Evolutionary conservation across 2,113 vertebrate genomes (phyloP), one percentile per base, ranked within the genome.

Genomic region (Xiphophorus couchianus): DNA sequence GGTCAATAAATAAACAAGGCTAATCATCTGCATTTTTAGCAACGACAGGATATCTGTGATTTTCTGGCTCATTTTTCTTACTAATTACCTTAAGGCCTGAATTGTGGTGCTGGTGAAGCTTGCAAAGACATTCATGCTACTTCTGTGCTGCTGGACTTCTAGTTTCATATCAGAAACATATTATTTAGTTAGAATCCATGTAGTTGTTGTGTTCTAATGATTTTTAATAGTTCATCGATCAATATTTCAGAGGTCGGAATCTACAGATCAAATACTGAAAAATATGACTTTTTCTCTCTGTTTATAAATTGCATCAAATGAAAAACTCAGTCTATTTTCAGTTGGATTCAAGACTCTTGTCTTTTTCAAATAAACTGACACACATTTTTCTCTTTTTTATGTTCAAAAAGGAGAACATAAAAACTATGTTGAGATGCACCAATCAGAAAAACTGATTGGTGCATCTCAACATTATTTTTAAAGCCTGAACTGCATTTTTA

Each of bases 1-100:
- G 28, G 71, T 58, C 42, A 51, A 80, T 82, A 67, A 64, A 83
- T 65, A 91, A 87, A 89, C 72, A 76, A 3, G 30, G 62, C 42
- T 82, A 74, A 85, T 76, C 63, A 70, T 13, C 17, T 29, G 48
- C 31, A 22, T 65, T 44, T 80, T 76, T 64, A 84, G 83, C 58
- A 42, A 73, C 33, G 10, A 39, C 76, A 5, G 51, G 22, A 58
- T 58, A 58, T 58, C 25, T 58, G 25, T 5, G 66, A 29, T 15
- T 68, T 39, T 61, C 19, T 66, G 62, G 0, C 62, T 73, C 31
- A 19, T 48, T 73, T n/a, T 80, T 58, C 25, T 58, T 4, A 13
- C 30, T 35, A 33, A 27, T 25, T 60, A 63, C 9, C 11, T 66
- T 70, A 5, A 62, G 15, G 71, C 31, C 76, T 62, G 13, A 29